Evolutionary conservation across 2,888 invertebrate genomes (phyloP).

Genomic region (Esperia sulphurella): DNA sequence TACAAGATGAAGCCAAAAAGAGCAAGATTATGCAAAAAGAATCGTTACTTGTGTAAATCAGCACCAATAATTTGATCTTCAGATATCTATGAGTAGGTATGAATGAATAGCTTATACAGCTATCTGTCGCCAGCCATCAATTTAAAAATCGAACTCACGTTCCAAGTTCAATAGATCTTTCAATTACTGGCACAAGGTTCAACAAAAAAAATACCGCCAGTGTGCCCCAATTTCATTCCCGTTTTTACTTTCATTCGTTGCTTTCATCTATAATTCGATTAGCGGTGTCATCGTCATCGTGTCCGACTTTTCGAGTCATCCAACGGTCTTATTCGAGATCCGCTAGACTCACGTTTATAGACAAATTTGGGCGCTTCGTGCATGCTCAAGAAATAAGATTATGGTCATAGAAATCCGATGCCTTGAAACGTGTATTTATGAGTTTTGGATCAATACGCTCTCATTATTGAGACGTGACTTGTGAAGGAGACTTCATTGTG

Average conservation of each 20-base stretch:
- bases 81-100: no score
- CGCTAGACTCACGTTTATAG: constrained; percentile 33
- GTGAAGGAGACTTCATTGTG: not conserved
- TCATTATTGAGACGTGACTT: constrained; percentile 6
- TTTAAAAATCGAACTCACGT: no score
- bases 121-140: constrained; percentile 1
- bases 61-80: no score
- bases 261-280: constrained; percentile 45
- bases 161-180: no score
- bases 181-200: not conserved
- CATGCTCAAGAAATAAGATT: constrained; percentile 24
- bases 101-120: no score
- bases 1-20: no score
- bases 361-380: constrained; percentile 41
- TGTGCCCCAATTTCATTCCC: constrained; percentile 2
- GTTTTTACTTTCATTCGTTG: constrained; percentile 28
- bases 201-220: not conserved
- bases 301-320: constrained; percentile 12
- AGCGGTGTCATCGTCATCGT: constrained; percentile 42
- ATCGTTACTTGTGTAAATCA: no score
- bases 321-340: constrained; percentile 32
- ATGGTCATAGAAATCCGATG: constrained; percentile 14
- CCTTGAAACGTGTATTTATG: constrained; percentile 14
- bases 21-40: no score
- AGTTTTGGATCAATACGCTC: constrained; percentile 2